Percentiles rank a stretch among this genome's conserved stretches.
Conservation (phyloP, 2,797 vertebrate species). For the Melanogrammus aeglefinus region DNA sequence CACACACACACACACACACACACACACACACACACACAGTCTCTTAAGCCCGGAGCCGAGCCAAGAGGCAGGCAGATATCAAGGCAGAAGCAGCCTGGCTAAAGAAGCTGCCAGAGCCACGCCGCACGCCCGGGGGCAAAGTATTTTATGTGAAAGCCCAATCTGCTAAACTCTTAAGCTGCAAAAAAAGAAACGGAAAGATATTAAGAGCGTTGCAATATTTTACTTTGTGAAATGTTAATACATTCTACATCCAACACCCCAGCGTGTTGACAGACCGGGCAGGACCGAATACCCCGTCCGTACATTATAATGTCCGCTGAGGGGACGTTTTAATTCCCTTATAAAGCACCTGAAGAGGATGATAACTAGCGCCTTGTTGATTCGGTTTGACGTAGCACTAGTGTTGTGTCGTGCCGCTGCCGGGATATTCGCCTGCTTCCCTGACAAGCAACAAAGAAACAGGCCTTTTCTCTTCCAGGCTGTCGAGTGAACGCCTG, state of each 20-base stretch:
- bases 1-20: no score
- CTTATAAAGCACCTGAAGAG: not conserved
- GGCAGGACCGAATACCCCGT: not conserved
- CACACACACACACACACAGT: not conserved
- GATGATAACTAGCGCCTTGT: not conserved
- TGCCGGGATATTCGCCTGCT: not conserved
- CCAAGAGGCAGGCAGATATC: conserved; percentile 25
- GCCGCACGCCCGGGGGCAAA: not conserved
- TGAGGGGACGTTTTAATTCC: not conserved
- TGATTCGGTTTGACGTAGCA: not conserved
- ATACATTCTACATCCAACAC: not conserved
- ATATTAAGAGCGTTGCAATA: not conserved
- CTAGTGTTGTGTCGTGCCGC: not conserved
- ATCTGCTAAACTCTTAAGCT: conserved; percentile 11
- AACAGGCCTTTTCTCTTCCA: not conserved
- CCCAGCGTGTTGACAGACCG: not conserved
- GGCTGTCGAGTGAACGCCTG: not conserved
- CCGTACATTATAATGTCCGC: not conserved
- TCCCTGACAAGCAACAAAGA: not conserved
- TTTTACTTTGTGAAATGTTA: not conserved
- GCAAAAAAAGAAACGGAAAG: not conserved
- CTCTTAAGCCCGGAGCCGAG: conserved; percentile 27
- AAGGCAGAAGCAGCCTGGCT: conserved; percentile 22
- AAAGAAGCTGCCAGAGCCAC: conserved; percentile 5
- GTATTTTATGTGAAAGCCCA: conserved; percentile 14